phyloP scores from a whole-genome alignment of 1,140 invertebrate genomes.

The Brachionus koreanus region DNA sequence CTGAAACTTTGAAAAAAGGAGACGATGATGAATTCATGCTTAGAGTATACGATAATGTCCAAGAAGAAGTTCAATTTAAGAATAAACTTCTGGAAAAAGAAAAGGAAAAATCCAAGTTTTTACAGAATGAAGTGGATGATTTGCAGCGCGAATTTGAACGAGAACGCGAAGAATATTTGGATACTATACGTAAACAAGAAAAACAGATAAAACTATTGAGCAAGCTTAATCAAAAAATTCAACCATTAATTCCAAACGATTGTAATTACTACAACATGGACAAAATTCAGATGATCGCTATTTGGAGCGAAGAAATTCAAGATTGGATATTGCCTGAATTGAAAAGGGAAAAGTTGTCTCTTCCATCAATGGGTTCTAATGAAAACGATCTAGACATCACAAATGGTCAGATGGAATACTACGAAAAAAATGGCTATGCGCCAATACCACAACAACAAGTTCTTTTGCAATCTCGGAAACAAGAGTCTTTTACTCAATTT shows the following conservation, averaged over 20 bases:
- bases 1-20: constrained; percentile 1
- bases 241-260: neutral
- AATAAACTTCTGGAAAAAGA: constrained; percentile 22
- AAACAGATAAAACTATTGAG: neutral
- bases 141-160: constrained; percentile 37
- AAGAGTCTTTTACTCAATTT: constrained; percentile 8
- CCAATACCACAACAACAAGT: neutral
- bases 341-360: neutral
- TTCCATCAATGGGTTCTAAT: constrained; percentile 11
- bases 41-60: constrained; percentile 39
- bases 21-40: constrained; percentile 41
- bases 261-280: constrained; percentile 44
- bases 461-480: neutral
- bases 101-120: constrained; percentile 27
- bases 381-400: constrained; percentile 2
- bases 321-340: constrained; percentile 33
- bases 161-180: constrained; percentile 37
- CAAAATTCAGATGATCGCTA: constrained; percentile 13
- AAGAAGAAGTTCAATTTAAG: constrained; percentile 44
- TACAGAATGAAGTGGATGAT: constrained; percentile 38
- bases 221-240: constrained; percentile 15
- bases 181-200: constrained; percentile 42
- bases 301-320: constrained; percentile 36
- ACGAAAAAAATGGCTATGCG: neutral
- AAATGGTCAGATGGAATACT: neutral